Evolutionary conservation across 2,888 invertebrate genomes (phyloP).

Genomic region (Pantelozetes paolii): DNA sequence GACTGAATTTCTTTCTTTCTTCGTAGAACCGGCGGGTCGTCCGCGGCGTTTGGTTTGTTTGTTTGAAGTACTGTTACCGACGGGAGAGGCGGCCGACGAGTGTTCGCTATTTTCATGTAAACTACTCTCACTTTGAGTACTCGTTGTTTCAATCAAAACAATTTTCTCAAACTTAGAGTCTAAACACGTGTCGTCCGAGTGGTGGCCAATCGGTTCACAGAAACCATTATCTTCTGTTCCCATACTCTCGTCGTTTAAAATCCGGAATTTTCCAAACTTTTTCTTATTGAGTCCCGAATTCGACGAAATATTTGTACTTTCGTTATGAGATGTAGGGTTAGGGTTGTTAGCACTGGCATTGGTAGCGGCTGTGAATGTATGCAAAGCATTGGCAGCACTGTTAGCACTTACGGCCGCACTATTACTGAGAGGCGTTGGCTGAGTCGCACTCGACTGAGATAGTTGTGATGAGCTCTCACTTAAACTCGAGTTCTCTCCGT

Average conservation of each 20-base stretch:
- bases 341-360: not conserved
- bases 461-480: constrained; percentile 20
- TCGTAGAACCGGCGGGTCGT: constrained; percentile 22
- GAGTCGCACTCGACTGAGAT: not conserved
- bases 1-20: not conserved
- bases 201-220: not conserved
- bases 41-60: constrained; percentile 24
- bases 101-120: constrained; percentile 16
- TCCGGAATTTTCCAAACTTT: constrained; percentile 36
- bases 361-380: not conserved
- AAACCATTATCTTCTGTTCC: not conserved
- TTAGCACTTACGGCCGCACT: not conserved
- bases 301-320: not conserved
- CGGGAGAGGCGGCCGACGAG: not conserved
- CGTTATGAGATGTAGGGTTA: not conserved
- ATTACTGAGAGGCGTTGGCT: constrained; percentile 8
- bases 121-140: constrained; percentile 16
- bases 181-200: not conserved
- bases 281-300: constrained; percentile 11
- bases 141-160: not conserved
- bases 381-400: not conserved
- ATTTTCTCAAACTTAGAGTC: constrained; percentile 1
- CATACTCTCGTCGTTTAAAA: not conserved
- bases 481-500: constrained; percentile 18
- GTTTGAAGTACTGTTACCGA: not conserved